Base-by-base conservation (phyloP, 2,888 invertebrate genomes). In the Hypselothyrea guttata region DNA sequence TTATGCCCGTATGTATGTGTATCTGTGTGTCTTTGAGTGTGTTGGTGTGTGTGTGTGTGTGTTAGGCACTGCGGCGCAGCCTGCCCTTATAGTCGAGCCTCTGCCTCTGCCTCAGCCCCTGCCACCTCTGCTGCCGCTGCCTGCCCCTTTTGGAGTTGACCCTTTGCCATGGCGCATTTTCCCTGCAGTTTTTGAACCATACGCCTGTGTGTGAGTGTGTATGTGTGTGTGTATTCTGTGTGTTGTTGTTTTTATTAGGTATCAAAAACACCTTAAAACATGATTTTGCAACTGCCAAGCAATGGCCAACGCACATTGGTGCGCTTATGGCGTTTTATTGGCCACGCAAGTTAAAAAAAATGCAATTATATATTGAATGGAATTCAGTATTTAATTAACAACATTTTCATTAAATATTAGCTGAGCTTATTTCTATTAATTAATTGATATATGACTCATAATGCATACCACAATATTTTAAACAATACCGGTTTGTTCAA, bases 251-350 rank as follows among this genome's bases (percentile, higher is more conserved):
- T 82, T 82, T 82, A 85, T 85, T 85, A 82, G 82, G 82, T 85
- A 82, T 82, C 82, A 85, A 85, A 82, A 82, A 82, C 86, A 82
- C 82, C 82, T 83, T 69, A 81, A 86, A 84, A 83, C 84, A 86
- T 85, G 84, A 82, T 86, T 85, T 86, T 81, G 82, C 82, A 81
- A 82, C 86, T 65, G 82, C 77, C 66, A 66, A 61, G 77, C 47
- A 56, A 57, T 57, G 51, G 7, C 30, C 63, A 63, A 37, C 35
- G 69, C 46, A 78, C 78, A 84, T 61, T 79, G 78, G 75, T 48
- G 49, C 45, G 38, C 18, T 5, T 16, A 38, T 15, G 15, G 15
- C 16, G 38, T 5, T n/a, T 9, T 7, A 28, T 7, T 8, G 7
- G 28, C 1, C n/a, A n/a, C 28, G 8, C 7, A 28, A 28, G 2